Conservation (phyloP, 30 jellyfish, hydroid and myxozoan genomes). For the Pseudorhiza aurosa region DNA sequence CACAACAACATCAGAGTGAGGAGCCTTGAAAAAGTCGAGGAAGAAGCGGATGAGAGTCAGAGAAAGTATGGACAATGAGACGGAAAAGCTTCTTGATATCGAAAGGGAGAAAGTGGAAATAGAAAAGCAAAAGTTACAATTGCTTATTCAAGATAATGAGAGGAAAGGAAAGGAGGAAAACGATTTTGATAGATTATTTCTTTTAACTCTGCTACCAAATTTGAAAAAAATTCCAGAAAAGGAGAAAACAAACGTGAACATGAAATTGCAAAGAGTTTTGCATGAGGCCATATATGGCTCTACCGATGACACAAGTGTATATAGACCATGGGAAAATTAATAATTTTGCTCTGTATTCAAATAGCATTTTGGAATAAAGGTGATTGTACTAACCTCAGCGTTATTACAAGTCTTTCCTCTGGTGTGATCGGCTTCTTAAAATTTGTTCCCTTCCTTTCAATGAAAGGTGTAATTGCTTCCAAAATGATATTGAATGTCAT, state of each 20-base stretch:
- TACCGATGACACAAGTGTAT: too few relatives aligned
- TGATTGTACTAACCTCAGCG: not conserved
- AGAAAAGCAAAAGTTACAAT: conserved; percentile 28
- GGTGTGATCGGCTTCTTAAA: not conserved
- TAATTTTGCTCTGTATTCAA: not conserved
- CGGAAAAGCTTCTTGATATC: not conserved
- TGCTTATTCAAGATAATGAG: too few relatives aligned
- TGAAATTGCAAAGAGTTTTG: not conserved
- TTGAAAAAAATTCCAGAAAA: conserved; percentile 9
- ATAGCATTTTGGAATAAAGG: not conserved
- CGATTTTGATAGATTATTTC: not conserved
- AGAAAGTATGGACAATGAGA: not conserved
- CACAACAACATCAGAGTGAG: too few relatives aligned
- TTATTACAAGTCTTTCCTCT: conserved; percentile 5
- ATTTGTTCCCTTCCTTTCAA: not conserved
- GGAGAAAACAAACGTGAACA: not conserved
- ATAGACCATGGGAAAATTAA: not conserved
- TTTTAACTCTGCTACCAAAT: not conserved
- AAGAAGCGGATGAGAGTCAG: not conserved
- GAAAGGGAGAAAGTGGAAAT: conserved; percentile 15
- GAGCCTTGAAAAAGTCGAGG: not conserved
- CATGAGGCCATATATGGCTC: not conserved
- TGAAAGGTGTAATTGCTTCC: too few relatives aligned
- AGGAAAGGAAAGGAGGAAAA: conserved; percentile 5
- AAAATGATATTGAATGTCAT: not conserved